These are phyloP conservation scores for Andrena trimmerana DNA, from an alignment of 2,888 invertebrate genomes.

Conservation along the genomic window DNA sequence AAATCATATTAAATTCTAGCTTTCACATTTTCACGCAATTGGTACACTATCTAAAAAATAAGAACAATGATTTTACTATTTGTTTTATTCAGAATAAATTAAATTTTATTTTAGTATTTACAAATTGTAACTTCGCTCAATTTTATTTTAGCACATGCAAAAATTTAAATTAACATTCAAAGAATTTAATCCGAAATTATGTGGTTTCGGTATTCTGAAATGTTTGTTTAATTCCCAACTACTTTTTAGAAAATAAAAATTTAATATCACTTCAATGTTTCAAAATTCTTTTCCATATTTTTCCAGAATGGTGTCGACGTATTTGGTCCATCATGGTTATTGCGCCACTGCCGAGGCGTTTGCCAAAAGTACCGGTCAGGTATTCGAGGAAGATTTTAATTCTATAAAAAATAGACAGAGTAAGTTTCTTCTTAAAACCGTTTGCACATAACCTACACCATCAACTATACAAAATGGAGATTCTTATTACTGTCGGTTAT, in stretches of 20 bases:
- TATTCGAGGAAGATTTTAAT: slow-evolving; percentile 95
- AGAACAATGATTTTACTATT: no score
- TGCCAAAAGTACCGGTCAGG: slow-evolving; percentile 94
- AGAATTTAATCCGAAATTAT: no score
- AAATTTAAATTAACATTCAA: no score
- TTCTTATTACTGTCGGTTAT: background rate
- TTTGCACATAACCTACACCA: background rate
- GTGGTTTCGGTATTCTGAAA: background rate
- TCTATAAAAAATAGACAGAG: slow-evolving; percentile 99
- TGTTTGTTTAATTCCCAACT: background rate
- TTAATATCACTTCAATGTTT: background rate
- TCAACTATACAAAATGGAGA: background rate
- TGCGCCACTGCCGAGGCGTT: slow-evolving; percentile 98
- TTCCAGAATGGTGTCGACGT: slow-evolving; percentile 97
- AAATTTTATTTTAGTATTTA: background rate
- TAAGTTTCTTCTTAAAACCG: slow-evolving; percentile 7
- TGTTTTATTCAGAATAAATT: background rate
- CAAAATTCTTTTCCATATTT: background rate
- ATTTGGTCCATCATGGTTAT: slow-evolving; percentile 99
- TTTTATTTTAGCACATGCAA: background rate
- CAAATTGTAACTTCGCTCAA: background rate
- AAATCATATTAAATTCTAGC: no score
- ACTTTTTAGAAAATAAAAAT: background rate
- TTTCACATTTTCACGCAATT: no score
- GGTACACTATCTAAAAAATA: no score